Evolutionary conservation across 2,113 vertebrate genomes (phyloP).

Genomic region (Columba livia): DNA sequence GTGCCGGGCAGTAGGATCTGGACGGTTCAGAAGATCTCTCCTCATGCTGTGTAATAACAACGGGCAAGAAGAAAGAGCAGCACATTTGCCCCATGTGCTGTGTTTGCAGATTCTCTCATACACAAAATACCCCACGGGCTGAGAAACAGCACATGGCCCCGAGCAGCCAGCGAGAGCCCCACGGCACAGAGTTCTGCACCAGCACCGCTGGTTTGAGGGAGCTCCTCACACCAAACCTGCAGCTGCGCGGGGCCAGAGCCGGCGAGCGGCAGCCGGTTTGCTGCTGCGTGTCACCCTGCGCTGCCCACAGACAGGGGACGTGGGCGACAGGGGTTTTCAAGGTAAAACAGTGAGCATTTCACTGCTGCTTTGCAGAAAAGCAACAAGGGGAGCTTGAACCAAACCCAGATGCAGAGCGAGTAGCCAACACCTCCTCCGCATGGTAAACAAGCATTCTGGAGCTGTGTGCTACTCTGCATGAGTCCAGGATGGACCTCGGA

Average conservation of each 20-base stretch:
- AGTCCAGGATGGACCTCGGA: accelerated
- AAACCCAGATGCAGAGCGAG: not conserved
- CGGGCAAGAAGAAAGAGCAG: not conserved
- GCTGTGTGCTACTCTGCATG: not conserved
- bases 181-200: no score
- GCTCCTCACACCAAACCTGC: no score
- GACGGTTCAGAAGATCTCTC: not conserved
- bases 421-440: not conserved
- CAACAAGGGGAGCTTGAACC: accelerated
- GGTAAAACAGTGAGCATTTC: not conserved
- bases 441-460: not conserved
- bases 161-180: not conserved
- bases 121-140: not conserved
- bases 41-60: not conserved
- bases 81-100: not conserved
- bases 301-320: not conserved
- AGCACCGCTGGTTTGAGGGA: not conserved
- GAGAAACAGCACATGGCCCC: not conserved
- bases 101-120: not conserved
- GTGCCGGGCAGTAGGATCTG: not conserved
- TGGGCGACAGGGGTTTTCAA: not conserved
- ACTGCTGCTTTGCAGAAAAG: not conserved
- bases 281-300: not conserved
- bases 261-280: not conserved
- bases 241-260: no score